Conservation (phyloP, 2,888 invertebrate genomes). For the Macrostomum cliftonense region DNA sequence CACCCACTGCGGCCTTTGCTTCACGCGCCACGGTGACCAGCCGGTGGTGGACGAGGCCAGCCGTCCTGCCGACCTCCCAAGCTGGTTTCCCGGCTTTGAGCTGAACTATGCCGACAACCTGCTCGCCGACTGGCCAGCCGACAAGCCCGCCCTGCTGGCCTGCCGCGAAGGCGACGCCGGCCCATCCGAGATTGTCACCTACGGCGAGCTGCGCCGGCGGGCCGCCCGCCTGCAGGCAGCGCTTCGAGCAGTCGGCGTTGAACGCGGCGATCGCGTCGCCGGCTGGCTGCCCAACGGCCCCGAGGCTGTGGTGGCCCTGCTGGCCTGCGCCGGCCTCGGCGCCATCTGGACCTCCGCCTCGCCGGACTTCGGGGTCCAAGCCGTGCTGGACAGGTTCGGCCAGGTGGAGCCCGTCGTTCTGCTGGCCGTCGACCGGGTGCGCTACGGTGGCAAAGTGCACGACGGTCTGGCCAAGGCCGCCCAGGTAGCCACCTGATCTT, state of each 20-base stretch:
- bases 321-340: conserved; percentile 42
- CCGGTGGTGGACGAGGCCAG: conserved; percentile 43
- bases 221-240: conserved; percentile 36
- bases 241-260: conserved; percentile 32
- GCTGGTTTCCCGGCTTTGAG: conserved; percentile 46
- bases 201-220: conserved; percentile 47
- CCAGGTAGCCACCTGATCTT: conserved; percentile 32
- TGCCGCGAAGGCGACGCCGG: conserved; percentile 64
- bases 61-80: background rate
- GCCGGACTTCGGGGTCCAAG: conserved; percentile 43
- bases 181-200: conserved; percentile 60
- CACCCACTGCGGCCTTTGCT: too few species aligned
- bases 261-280: conserved; percentile 40
- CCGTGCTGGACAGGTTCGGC: conserved; percentile 39
- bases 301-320: conserved; percentile 41
- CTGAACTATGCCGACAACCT: conserved; percentile 88
- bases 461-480: conserved; percentile 40
- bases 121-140: conserved; percentile 67
- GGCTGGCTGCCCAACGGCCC: conserved; percentile 42
- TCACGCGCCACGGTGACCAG: too few species aligned
- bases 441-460: conserved; percentile 43
- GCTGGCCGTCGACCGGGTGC: conserved; percentile 42
- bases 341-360: conserved; percentile 44
- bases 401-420: conserved; percentile 43
- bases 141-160: conserved; percentile 75